Evolutionary conservation across 2,888 invertebrate genomes (phyloP).

Genomic region (Apamea crenata): DNA sequence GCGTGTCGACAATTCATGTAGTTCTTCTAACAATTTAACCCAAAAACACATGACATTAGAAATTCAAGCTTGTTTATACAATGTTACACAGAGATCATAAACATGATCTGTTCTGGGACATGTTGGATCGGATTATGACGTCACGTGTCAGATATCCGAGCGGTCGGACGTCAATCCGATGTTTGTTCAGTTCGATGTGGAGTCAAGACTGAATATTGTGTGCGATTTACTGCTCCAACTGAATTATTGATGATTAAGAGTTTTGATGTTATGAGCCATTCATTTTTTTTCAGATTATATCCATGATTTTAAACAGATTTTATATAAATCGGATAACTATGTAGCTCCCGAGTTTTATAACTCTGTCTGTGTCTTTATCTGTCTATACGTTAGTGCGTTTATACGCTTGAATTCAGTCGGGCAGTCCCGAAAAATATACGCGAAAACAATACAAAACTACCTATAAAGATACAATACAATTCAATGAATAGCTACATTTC

Average conservation of each 20-base stretch:
- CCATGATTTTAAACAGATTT: neutral
- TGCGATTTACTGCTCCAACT: neutral
- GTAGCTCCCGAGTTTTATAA: neutral
- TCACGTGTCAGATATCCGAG: slow-evolving; percentile 42
- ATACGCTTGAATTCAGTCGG: too few relatives aligned
- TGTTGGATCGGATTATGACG: slow-evolving; percentile 49
- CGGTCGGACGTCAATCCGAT: slow-evolving; percentile 14
- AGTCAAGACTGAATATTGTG: slow-evolving; percentile 12
- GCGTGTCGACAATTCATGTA: neutral
- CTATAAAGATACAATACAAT: neutral
- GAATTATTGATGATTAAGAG: neutral
- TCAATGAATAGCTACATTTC: neutral
- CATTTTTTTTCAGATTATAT: neutral
- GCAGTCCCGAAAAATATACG: too few relatives aligned
- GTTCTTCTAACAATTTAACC: neutral
- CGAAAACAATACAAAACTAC: neutral
- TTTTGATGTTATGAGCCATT: neutral
- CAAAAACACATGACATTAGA: neutral
- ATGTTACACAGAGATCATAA: neutral
- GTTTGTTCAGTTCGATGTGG: slow-evolving; percentile 8
- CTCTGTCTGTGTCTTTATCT: too few relatives aligned
- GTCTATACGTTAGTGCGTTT: too few relatives aligned
- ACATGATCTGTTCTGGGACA: slow-evolving; percentile 30
- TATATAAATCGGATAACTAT: neutral
- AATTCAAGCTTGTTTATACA: neutral